Evolutionary conservation across 2,888 invertebrate species (phyloP).

Genomic region (Plutella xylostella): DNA sequence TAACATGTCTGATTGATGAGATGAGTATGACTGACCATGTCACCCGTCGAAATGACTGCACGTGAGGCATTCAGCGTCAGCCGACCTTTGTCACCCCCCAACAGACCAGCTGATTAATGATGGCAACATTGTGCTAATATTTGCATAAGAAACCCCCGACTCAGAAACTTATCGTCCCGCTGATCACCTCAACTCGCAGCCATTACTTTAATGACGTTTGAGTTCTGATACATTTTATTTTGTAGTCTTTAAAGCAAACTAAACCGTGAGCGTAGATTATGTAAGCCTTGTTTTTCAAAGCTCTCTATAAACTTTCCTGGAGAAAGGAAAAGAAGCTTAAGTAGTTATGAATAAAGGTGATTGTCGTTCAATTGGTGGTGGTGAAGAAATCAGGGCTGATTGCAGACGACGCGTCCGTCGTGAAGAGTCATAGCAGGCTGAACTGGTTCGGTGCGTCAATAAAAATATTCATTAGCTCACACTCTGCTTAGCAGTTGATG

Average conservation of each 20-base stretch:
- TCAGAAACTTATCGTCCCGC: slow-evolving; percentile 53
- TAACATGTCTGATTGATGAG: too few species aligned
- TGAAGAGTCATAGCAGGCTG: slow-evolving; percentile 25
- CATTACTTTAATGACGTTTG: slow-evolving; percentile 49
- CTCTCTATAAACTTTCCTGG: too few species aligned
- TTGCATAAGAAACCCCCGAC: slow-evolving; percentile 66
- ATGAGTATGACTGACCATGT: too few species aligned
- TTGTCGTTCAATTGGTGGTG: background rate
- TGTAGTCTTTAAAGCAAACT: background rate
- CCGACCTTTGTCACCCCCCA: background rate
- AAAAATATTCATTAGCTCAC: slow-evolving; percentile 67
- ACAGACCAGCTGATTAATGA: slow-evolving; percentile 53
- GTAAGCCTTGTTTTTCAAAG: too few species aligned
- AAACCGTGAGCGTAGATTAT: too few species aligned
- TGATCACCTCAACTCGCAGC: slow-evolving; percentile 40
- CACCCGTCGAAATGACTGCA: too few species aligned
- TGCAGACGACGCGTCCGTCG: slow-evolving; percentile 25
- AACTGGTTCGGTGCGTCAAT: slow-evolving; percentile 58
- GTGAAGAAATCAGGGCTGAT: slow-evolving; percentile 8
- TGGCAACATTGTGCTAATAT: slow-evolving; percentile 61
- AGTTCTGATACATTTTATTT: slow-evolving; percentile 28
- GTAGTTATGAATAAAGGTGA: too few species aligned
- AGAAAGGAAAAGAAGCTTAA: too few species aligned
- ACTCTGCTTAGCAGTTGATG: slow-evolving; percentile 63
- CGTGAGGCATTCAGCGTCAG: slow-evolving; percentile 1